phyloP scores from a whole-genome alignment of 2,113 vertebrate genomes.

The Suricata suricatta region DNA sequence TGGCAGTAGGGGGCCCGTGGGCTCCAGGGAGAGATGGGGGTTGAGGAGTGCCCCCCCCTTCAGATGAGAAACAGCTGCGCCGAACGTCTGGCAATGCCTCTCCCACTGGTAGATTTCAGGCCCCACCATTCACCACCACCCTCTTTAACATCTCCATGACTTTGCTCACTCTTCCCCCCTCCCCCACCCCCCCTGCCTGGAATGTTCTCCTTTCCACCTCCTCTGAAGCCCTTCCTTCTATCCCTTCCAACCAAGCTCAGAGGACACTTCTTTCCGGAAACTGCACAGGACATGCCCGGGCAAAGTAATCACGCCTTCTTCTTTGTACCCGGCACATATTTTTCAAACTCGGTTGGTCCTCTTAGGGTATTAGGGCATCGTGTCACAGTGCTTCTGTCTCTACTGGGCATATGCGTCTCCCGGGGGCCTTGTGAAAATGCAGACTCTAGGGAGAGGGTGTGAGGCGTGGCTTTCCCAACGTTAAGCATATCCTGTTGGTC shows the following conservation, averaged over 20 bases:
- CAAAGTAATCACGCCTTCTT: neutral
- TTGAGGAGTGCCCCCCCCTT: neutral
- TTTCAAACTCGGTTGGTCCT: neutral
- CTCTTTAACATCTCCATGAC: no score
- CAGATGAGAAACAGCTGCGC: neutral
- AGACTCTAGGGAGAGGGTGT: neutral
- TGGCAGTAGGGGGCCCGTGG: rapidly evolving
- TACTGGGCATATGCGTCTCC: neutral
- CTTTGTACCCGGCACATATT: neutral
- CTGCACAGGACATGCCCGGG: neutral
- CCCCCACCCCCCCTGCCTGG: neutral
- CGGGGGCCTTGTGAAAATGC: neutral
- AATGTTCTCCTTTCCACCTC: neutral
- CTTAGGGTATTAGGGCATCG: neutral
- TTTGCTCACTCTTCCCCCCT: no score
- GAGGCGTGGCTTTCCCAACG: neutral
- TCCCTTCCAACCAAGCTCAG: neutral
- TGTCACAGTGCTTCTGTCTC: neutral
- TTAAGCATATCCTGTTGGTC: neutral
- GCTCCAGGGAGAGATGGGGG: neutral
- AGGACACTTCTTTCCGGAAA: neutral
- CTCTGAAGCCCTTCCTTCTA: neutral
- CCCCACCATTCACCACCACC: neutral
- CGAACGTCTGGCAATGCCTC: neutral
- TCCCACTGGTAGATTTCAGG: neutral